phyloP scores from a whole-genome alignment of 2,888 invertebrate species.

The Thecocarcelia acutangulata region DNA sequence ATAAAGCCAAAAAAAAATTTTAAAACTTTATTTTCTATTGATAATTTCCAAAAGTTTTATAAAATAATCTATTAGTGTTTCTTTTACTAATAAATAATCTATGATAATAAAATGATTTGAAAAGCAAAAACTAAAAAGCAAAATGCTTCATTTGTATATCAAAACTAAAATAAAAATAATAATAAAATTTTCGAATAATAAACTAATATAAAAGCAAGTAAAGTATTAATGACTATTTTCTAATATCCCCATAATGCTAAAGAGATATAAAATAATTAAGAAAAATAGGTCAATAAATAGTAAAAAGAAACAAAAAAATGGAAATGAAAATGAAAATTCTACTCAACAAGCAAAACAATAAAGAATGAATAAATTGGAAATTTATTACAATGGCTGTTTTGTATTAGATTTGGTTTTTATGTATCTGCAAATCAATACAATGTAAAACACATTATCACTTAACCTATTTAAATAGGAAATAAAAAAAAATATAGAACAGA shows the following conservation, averaged over 20 bases:
- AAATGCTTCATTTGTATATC: too few species aligned
- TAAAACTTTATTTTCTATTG: too few species aligned
- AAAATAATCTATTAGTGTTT: too few species aligned
- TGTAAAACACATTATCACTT: slow-evolving; percentile 58
- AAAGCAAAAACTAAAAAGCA: too few species aligned
- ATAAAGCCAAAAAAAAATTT: too few species aligned
- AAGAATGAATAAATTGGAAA: slow-evolving; percentile 38
- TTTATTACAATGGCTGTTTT: slow-evolving; percentile 38
- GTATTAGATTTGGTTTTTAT: slow-evolving; percentile 48
- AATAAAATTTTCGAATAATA: too few species aligned
- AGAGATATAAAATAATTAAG: slow-evolving; percentile 42
- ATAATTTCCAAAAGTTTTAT: too few species aligned
- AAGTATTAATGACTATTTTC: too few species aligned
- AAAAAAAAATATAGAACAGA: slow-evolving; percentile 9
- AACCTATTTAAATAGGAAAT: slow-evolving; percentile 50
- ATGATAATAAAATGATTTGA: too few species aligned
- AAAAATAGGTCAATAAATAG: slow-evolving; percentile 53
- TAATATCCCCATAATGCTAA: not conserved
- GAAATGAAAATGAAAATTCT: not conserved
- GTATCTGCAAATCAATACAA: slow-evolving; percentile 54
- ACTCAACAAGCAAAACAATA: slow-evolving; percentile 27
- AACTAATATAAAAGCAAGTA: too few species aligned
- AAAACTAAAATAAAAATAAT: too few species aligned
- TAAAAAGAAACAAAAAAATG: slow-evolving; percentile 29
- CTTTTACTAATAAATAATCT: too few species aligned